Evolutionary conservation across 37 sponge, comb jelly and placozoan species (phyloP).

Genomic region (Petrosia ficiformis): DNA sequence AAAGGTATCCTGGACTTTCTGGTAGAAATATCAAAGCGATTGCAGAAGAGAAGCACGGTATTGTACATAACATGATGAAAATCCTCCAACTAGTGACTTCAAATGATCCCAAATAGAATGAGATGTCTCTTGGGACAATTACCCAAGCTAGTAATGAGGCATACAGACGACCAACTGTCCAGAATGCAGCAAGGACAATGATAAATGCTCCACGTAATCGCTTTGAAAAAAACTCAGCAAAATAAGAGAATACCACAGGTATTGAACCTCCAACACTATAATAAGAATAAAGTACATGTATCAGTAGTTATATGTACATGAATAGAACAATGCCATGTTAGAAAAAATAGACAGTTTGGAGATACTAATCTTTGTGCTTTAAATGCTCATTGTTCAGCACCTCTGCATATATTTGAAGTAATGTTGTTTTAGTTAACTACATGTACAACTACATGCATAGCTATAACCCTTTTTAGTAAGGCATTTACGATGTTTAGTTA

Average conservation of each 20-base stretch:
- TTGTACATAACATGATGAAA: constrained; percentile 70
- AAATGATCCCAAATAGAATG: background rate
- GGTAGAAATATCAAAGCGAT: constrained; percentile 56
- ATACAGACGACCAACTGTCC: constrained; percentile 72
- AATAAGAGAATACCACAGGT: constrained; percentile 87
- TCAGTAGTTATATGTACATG: too few species aligned
- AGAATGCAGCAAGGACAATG: constrained; percentile 71
- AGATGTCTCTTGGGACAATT: constrained; percentile 19
- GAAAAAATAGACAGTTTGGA: too few species aligned
- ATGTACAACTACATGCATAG: too few species aligned
- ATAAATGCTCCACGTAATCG: constrained; percentile 57
- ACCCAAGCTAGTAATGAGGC: constrained; percentile 64
- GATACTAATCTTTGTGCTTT: too few species aligned
- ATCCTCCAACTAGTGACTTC: constrained; percentile 72
- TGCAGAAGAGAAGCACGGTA: constrained; percentile 70
- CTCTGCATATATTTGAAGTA: too few species aligned
- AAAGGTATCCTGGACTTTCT: constrained; percentile 78
- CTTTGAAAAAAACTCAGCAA: constrained; percentile 74
- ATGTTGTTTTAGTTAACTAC: too few species aligned
- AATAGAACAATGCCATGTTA: too few species aligned
- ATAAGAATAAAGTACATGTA: background rate
- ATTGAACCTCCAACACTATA: constrained; percentile 84
- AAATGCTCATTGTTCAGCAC: too few species aligned
- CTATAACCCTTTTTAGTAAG: too few species aligned
- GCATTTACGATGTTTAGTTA: too few species aligned